Base-by-base conservation (phyloP, 1,140 invertebrate genomes). In the Lutraria rhynchaena region DNA sequence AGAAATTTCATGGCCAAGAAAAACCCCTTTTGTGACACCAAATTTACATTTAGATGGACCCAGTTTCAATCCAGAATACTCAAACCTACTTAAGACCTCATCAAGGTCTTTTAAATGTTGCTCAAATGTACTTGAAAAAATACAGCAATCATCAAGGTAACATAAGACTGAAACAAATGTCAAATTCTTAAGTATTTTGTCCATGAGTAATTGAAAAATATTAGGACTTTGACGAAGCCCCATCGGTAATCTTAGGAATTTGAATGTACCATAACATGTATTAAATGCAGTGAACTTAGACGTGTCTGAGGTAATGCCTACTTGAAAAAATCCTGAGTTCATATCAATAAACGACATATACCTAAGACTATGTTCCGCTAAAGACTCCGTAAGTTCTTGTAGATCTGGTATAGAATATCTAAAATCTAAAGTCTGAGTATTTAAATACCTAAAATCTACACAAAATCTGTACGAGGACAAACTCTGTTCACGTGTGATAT, bases 301-400 rank as follows among this genome's bases (percentile, higher is more conserved):
- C 19, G 75, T 70, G 24, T 78, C 75, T 0, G 4, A 0, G 17
- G 80, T 15, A 55, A 83, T 73, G 1, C 17, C 31, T 53, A 83
- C 69, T 24, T 82, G 80, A 41, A 82, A 83, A 73, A 80, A 80
- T 49, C 83, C 83, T 24, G 63, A 57, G 22, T 41, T 76, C n/a
- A 82, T 17, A 58, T 84, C 71, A 4, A 81, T 41, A 7, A 35
- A 74, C 24, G 51, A 31, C 1, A 83, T 74, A 29, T 44, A 70
- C 0, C 24, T 60, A 15, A 74, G 74, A 11, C 2, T 51, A 29
- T n/a, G 69, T 17, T 75, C 51, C n/a, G 60, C 19, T 55, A 84
- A 81, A 0, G 83, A 81, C 57, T 84, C 83, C 1, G 63, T 81
- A 1, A 84, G 49, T 4, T 84, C 83, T 37, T 84, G 77, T 33